Percentiles rank a stretch among this genome's conserved stretches.
phyloP scores from a whole-genome alignment of 2,797 vertebrate species.

The Acanthopagrus latus region DNA sequence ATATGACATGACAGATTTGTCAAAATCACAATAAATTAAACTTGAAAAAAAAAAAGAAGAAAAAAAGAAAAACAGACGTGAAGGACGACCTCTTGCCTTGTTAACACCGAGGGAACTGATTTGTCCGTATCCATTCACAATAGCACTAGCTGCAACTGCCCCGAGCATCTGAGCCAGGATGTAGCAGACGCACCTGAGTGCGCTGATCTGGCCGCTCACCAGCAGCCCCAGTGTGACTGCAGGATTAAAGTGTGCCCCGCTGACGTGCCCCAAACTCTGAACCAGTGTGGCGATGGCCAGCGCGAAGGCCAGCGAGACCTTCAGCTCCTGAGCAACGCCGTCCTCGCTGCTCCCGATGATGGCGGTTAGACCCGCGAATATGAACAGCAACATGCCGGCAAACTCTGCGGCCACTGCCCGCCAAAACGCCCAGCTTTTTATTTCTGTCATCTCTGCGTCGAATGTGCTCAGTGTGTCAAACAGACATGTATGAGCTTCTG shows the following conservation, averaged over 20 bases:
- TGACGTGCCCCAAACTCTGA: conserved; percentile 91
- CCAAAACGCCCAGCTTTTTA: conserved; percentile 90
- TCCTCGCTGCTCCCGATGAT: conserved; percentile 78
- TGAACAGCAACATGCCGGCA: conserved; percentile 90
- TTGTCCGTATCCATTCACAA: conserved; percentile 83
- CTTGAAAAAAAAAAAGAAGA: neutral
- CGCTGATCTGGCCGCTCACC: conserved; percentile 91
- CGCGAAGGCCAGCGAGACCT: conserved; percentile 91
- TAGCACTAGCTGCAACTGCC: conserved; percentile 87
- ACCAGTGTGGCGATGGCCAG: conserved; percentile 91
- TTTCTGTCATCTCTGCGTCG: conserved; percentile 78
- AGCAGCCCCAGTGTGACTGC: conserved; percentile 90
- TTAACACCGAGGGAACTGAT: conserved; percentile 5
- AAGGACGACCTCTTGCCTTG: neutral
- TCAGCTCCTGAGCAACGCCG: conserved; percentile 85
- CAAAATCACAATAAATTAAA: neutral
- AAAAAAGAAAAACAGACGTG: neutral
- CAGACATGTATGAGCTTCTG: neutral
- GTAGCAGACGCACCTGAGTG: conserved; percentile 87
- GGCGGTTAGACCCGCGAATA: conserved; percentile 87
- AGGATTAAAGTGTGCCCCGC: conserved; percentile 91
- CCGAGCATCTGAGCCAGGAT: conserved; percentile 91
- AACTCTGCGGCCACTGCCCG: conserved; percentile 90
- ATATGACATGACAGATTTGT: neutral
- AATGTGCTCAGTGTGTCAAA: conserved; percentile 67